Percentiles rank a stretch among this genome's conserved stretches.
Evolutionary conservation across 2,113 vertebrate species (phyloP).

Genomic region (Gambusia holbrooki): DNA sequence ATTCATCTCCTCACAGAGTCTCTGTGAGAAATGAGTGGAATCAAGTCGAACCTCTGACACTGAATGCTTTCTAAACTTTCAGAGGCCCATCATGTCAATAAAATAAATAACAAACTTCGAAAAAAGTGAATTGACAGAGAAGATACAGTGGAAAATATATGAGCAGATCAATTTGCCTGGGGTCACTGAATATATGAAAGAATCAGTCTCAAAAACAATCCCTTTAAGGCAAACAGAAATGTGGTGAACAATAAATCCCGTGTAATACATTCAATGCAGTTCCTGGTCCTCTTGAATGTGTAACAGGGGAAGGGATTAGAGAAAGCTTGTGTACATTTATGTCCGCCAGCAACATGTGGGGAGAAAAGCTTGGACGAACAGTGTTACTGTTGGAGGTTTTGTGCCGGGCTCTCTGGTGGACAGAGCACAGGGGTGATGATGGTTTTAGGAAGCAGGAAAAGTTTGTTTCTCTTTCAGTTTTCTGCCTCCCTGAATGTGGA

Average conservation of each 20-base stretch:
- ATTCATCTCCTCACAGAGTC: conserved; percentile 35
- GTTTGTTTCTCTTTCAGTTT: conserved; percentile 63
- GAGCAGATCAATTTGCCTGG: conserved; percentile 59
- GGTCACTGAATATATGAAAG: conserved; percentile 56
- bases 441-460: conserved; percentile 36
- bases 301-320: background rate
- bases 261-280: conserved; percentile 73
- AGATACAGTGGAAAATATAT: conserved; percentile 56
- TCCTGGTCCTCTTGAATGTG: conserved; percentile 56
- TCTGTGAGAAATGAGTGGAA: conserved; percentile 44
- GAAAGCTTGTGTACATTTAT: conserved; percentile 1
- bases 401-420: conserved; percentile 47
- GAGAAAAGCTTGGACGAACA: conserved; percentile 59
- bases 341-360: conserved; percentile 14
- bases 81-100: conserved; percentile 65
- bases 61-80: conserved; percentile 50
- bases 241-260: conserved; percentile 59
- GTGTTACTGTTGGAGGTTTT: conserved; percentile 69
- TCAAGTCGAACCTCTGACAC: conserved; percentile 56
- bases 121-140: conserved; percentile 46
- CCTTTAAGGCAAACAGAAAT: conserved; percentile 76
- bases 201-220: conserved; percentile 67
- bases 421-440: conserved; percentile 27
- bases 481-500: conserved; percentile 35
- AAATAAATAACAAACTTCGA: conserved; percentile 75